A percentile compares a stretch with the other conserved stretches of the same genome.
Conservation (phyloP, 53 echinoderm and acorn worm species). For the Luidia sarsii region DNA sequence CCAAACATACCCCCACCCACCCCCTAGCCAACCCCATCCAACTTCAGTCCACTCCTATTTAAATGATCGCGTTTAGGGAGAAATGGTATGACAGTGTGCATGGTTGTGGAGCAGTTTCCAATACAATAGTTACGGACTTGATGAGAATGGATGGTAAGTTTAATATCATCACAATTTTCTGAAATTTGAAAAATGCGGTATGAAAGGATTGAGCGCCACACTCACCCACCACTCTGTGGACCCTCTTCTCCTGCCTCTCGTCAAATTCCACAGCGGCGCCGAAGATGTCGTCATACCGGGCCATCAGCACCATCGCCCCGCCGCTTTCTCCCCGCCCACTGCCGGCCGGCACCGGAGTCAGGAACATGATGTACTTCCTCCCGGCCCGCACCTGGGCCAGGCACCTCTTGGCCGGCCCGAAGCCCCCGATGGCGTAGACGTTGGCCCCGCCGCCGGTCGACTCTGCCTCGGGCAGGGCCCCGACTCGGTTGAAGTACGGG, state of each 20-base stretch:
- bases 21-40: too few species aligned
- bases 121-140: too few species aligned
- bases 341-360: slow-evolving; percentile 25
- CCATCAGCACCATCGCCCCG: slow-evolving; percentile 23
- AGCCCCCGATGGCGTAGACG: slow-evolving; percentile 35
- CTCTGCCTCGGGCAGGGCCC: neutral
- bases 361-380: slow-evolving; percentile 48
- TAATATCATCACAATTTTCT: too few species aligned
- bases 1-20: too few species aligned
- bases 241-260: slow-evolving; percentile 16
- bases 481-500: slow-evolving; percentile 28
- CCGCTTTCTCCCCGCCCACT: slow-evolving; percentile 1
- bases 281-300: slow-evolving; percentile 41
- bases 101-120: too few species aligned
- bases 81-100: too few species aligned
- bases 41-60: too few species aligned
- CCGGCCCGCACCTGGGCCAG: slow-evolving; percentile 8
- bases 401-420: slow-evolving; percentile 34
- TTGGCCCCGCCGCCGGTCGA: slow-evolving; percentile 1
- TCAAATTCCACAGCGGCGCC: slow-evolving; percentile 44
- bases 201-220: neutral
- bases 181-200: too few species aligned
- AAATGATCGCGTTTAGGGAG: too few species aligned
- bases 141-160: too few species aligned
- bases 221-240: slow-evolving; percentile 40